phyloP scores from a whole-genome alignment of 1,140 invertebrate species.

The Drosophila asahinai region DNA sequence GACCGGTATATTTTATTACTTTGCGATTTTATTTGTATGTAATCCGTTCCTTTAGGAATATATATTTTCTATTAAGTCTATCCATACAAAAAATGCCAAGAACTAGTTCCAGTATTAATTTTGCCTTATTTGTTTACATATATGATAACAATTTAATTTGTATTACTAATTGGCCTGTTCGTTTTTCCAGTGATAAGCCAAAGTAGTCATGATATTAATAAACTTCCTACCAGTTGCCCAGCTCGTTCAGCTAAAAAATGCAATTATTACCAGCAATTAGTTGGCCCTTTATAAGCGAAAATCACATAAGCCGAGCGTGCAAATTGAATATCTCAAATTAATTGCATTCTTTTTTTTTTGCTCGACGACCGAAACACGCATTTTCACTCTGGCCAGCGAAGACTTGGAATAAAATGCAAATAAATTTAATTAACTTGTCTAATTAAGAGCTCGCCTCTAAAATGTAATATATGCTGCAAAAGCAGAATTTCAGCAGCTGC shows the following conservation, averaged over 20 bases:
- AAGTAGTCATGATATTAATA: not conserved
- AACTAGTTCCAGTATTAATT: too few relatives aligned
- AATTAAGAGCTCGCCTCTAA: constrained; percentile 58
- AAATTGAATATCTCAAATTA: constrained; percentile 50
- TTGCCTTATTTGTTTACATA: too few relatives aligned
- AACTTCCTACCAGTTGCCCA: not conserved
- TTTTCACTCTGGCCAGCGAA: constrained; percentile 1
- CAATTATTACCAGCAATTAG: constrained; percentile 47
- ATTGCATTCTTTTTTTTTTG: constrained; percentile 23
- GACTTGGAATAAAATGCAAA: constrained; percentile 40
- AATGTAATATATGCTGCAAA: constrained; percentile 52
- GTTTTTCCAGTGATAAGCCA: not conserved
- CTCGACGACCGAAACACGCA: not conserved
- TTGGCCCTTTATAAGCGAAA: constrained; percentile 31
- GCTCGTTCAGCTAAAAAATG: constrained; percentile 6
- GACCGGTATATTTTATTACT: not conserved
- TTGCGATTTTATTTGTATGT: too few relatives aligned
- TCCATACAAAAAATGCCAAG: not conserved
- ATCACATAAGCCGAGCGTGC: constrained; percentile 15
- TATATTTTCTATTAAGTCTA: not conserved
- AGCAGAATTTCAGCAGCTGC: constrained; percentile 12
- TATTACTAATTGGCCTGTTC: not conserved
- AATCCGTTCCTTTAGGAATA: too few relatives aligned
- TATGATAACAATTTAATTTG: not conserved
- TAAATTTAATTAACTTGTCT: constrained; percentile 73